A percentile compares a stretch with the other conserved stretches of the same genome.
These are phyloP conservation scores for Drosophila insularis DNA, from an alignment of 1,140 invertebrate species.

Conservation along the genomic window DNA sequence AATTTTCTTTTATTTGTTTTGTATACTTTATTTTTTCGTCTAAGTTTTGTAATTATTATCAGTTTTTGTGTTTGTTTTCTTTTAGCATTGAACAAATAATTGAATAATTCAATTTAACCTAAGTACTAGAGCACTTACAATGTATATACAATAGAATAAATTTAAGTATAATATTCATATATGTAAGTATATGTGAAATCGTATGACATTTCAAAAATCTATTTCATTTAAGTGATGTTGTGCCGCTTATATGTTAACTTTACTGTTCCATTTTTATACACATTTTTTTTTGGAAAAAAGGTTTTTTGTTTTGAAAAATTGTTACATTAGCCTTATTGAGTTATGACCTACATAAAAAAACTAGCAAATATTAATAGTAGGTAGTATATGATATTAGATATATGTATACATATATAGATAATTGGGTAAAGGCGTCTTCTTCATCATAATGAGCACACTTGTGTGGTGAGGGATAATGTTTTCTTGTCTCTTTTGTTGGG, in stretches of 20 bases:
- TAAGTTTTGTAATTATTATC: slow-evolving; percentile 58
- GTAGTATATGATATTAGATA: slow-evolving; percentile 32
- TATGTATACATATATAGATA: too few relatives aligned
- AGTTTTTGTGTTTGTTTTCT: slow-evolving; percentile 41
- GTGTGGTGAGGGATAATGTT: slow-evolving; percentile 17
- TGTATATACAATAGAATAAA: slow-evolving; percentile 19
- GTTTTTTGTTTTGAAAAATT: slow-evolving; percentile 14
- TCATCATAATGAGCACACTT: slow-evolving; percentile 61
- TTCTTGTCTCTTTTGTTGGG: slow-evolving; percentile 12
- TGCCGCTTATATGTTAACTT: slow-evolving; percentile 78
- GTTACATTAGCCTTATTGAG: slow-evolving; percentile 33
- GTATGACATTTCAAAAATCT: slow-evolving; percentile 43
- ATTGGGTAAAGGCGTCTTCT: slow-evolving; percentile 54
- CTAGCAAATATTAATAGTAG: slow-evolving; percentile 22
- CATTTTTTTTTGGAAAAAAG: slow-evolving; percentile 56
- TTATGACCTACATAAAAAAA: slow-evolving; percentile 35
- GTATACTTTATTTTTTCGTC: slow-evolving; percentile 47
- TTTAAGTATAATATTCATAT: slow-evolving; percentile 35
- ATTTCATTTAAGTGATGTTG: slow-evolving; percentile 71
- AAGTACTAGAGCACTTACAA: slow-evolving; percentile 40
- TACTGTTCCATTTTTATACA: slow-evolving; percentile 48
- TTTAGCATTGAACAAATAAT: slow-evolving; percentile 42
- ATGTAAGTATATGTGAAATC: slow-evolving; percentile 12
- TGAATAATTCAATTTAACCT: slow-evolving; percentile 47
- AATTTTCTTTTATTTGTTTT: slow-evolving; percentile 13